phyloP scores from a whole-genome alignment of 2,888 invertebrate species.

The Cryptosula pallasiana region DNA sequence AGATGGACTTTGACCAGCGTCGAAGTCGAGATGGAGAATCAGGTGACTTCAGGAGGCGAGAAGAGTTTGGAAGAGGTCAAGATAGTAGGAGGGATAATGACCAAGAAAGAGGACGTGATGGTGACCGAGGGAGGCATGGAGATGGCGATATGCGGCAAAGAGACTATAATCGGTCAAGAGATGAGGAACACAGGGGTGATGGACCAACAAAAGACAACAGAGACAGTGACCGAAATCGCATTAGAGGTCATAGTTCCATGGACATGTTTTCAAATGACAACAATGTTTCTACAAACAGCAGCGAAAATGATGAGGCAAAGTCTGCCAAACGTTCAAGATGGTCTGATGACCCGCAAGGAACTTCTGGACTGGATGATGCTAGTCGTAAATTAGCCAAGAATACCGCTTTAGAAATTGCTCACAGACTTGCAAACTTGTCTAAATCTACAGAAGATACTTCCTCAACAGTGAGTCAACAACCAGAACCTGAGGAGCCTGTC shows the following conservation, averaged over 20 bases:
- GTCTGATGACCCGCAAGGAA: neutral
- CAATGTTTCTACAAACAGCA: too few relatives aligned
- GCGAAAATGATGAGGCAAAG: neutral
- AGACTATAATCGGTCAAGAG: neutral
- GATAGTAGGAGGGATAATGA: neutral
- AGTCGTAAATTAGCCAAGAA: slow-evolving; percentile 14
- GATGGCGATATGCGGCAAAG: neutral
- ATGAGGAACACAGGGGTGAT: neutral
- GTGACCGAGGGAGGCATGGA: neutral
- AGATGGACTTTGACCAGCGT: neutral
- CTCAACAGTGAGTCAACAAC: neutral
- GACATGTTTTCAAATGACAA: neutral
- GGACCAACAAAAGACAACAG: too few relatives aligned
- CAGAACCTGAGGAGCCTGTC: neutral
- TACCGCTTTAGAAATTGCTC: slow-evolving; percentile 6
- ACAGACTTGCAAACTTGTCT: neutral
- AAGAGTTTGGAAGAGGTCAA: neutral
- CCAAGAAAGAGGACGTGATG: neutral
- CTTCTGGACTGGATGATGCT: slow-evolving; percentile 15
- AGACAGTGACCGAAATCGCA: neutral
- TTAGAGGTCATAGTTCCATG: neutral
- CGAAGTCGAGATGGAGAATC: neutral
- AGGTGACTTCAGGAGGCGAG: neutral
- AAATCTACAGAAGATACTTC: neutral
- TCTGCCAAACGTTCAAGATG: slow-evolving; percentile 1